These are phyloP conservation scores for Semnopithecus entellus DNA, from an alignment of 2,113 vertebrate genomes.

Conservation along the genomic window DNA sequence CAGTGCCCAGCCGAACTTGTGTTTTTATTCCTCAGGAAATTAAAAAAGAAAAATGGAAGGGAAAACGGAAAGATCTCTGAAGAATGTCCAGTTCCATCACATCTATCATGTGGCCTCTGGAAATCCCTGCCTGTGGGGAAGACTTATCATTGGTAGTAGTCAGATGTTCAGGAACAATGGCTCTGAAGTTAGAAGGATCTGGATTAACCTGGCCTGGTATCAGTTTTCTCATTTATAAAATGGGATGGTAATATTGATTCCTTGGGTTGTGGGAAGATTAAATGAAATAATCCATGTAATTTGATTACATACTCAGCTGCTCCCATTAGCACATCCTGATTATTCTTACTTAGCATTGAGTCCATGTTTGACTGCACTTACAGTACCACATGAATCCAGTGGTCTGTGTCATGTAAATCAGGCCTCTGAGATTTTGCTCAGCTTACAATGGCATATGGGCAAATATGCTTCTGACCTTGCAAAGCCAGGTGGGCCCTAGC, in stretches of 20 bases:
- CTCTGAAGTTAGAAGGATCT: neutral
- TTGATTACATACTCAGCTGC: neutral
- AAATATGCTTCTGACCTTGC: neutral
- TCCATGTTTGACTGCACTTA: neutral
- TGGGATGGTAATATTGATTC: neutral
- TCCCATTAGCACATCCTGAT: neutral
- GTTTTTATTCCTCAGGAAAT: neutral
- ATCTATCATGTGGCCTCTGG: neutral
- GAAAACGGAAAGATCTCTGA: neutral
- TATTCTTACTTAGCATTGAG: slow-evolving; percentile 20
- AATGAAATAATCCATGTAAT: neutral
- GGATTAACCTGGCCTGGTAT: neutral
- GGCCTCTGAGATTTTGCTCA: neutral
- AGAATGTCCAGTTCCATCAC: neutral
- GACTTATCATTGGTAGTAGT: neutral
- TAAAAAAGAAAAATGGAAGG: neutral
- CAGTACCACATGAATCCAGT: neutral
- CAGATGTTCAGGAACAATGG: neutral
- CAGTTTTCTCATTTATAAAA: slow-evolving; percentile 35
- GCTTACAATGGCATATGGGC: neutral
- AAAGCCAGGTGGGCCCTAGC: neutral
- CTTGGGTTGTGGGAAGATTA: neutral
- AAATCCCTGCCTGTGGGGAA: neutral
- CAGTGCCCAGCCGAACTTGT: too few relatives aligned
- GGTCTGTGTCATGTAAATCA: neutral